Evolutionary conservation across 2,888 invertebrate genomes (phyloP).

Genomic region (Eupithecia insigniata): DNA sequence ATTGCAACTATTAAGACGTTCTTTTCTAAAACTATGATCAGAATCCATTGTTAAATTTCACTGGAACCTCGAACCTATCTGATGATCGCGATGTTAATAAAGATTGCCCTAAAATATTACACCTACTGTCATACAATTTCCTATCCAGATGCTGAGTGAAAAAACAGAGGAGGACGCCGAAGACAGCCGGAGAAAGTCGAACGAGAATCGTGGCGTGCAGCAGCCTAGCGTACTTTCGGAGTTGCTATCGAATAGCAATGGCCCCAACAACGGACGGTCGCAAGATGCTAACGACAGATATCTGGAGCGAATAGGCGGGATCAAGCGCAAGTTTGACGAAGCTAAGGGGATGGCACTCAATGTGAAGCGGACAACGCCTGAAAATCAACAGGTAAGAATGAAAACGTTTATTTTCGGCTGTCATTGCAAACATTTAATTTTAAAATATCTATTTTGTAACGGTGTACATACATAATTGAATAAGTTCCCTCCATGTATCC

Average conservation of each 20-base stretch:
- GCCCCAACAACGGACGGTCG: constrained; percentile 67
- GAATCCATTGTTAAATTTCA: too few species aligned
- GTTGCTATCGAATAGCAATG: constrained; percentile 70
- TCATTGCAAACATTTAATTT: not conserved
- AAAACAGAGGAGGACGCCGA: constrained; percentile 91
- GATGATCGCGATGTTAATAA: too few species aligned
- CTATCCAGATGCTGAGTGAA: constrained; percentile 89
- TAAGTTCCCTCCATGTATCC: not conserved
- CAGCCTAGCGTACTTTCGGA: constrained; percentile 84
- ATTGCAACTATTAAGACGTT: not conserved
- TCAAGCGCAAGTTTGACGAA: constrained; percentile 81
- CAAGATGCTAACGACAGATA: constrained; percentile 69
- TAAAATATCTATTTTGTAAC: not conserved
- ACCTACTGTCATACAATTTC: not conserved
- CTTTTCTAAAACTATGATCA: not conserved
- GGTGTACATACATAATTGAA: not conserved
- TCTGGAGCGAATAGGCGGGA: constrained; percentile 64
- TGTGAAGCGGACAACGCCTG: constrained; percentile 82
- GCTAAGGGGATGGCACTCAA: constrained; percentile 85
- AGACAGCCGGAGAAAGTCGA: constrained; percentile 80
- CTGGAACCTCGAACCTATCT: too few species aligned
- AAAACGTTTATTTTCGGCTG: not conserved
- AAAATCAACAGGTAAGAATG: constrained; percentile 73
- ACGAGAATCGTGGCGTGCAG: constrained; percentile 60
- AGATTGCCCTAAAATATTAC: not conserved